Percentiles rank a stretch among this genome's conserved stretches.
phyloP scores from a whole-genome alignment of 2,797 vertebrate species.

The Tapirus indicus region DNA sequence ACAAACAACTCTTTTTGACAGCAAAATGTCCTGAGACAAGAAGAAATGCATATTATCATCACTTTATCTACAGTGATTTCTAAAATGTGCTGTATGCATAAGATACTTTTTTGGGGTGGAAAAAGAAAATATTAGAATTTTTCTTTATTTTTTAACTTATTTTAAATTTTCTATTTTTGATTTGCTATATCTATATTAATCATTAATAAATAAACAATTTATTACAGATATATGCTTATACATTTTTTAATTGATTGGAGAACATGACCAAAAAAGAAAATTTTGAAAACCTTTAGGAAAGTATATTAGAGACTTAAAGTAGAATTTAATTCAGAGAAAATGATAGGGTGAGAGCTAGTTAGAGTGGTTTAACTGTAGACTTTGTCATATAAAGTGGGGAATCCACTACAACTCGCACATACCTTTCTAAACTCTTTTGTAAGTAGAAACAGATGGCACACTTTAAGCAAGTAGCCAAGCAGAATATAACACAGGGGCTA shows the following conservation, averaged over 20 bases:
- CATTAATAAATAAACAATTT: not conserved
- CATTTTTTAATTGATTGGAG: not conserved
- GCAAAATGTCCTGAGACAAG: not conserved
- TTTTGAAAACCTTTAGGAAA: not conserved
- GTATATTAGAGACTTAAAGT: not conserved
- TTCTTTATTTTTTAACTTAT: not conserved
- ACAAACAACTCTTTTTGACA: not conserved
- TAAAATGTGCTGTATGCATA: not conserved
- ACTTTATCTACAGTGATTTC: not conserved
- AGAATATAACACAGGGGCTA: not conserved
- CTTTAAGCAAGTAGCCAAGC: not conserved
- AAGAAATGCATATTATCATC: not conserved
- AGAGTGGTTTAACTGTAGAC: not conserved
- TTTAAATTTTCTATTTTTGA: conserved; percentile 10
- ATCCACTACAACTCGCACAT: not conserved
- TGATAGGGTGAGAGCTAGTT: not conserved
- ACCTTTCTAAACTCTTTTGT: not conserved
- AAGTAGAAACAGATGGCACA: not conserved
- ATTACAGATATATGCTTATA: not conserved
- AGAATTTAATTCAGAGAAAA: not conserved
- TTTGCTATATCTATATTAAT: not conserved
- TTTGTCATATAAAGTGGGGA: not conserved
- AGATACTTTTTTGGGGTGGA: not conserved
- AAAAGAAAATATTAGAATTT: not conserved
- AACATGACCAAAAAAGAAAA: not conserved